These are phyloP conservation scores for Diogma glabrata DNA, from an alignment of 2,888 invertebrate genomes.

Conservation along the genomic window DNA sequence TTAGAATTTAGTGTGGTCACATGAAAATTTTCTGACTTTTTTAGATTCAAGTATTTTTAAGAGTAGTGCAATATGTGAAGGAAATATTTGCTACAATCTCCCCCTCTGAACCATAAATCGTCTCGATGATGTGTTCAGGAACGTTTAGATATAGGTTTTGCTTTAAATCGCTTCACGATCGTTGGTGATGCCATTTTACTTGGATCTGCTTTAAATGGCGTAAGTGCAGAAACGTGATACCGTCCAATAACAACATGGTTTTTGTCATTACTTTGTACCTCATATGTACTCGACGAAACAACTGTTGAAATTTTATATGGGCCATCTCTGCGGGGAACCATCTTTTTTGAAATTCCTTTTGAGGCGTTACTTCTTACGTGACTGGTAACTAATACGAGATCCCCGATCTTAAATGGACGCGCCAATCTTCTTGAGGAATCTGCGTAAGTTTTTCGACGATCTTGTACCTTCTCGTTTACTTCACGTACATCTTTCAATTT, in stretches of 20 bases:
- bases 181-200: no score
- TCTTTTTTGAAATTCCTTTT: background rate
- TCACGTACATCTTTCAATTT: background rate
- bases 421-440: background rate
- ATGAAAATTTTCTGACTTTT: no score
- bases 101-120: no score
- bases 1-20: no score
- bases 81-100: no score
- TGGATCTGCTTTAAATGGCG: no score
- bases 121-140: no score
- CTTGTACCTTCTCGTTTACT: background rate
- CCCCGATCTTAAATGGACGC: background rate
- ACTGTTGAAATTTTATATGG: background rate
- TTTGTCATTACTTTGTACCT: background rate
- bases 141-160: no score
- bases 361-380: background rate
- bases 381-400: background rate
- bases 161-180: no score
- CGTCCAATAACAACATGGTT: background rate
- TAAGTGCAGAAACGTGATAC: background rate
- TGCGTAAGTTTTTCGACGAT: background rate
- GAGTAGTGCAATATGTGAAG: no score
- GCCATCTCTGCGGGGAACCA: background rate
- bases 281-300: background rate
- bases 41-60: no score